Base-by-base conservation (phyloP, 23 tunicate species). In the Halocynthia aurantium region DNA sequence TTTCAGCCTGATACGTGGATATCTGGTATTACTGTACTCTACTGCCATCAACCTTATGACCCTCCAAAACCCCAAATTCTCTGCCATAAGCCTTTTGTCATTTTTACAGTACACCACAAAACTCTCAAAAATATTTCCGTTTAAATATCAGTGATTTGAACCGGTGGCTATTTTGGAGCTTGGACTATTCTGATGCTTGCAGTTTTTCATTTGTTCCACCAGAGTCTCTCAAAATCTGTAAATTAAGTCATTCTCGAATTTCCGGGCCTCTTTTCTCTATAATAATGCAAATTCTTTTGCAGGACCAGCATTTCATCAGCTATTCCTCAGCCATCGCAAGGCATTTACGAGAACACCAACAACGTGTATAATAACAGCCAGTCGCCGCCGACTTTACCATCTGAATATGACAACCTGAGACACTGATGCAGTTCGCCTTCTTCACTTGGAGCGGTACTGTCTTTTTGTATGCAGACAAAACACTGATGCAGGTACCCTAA, bases 291-390 rank as follows among this genome's bases (percentile, higher is more conserved):
- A 9, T 15, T 52, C 62, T 40, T 9, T 73, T 72, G 7, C 85
- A 89, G 96, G 80, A 67, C 64, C 56, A 89, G 88, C 51, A 82
- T 67, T 15, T 87, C 96, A 31, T 72, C 75, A 40, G 80, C 84
- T 40, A 84, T 84, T 9, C 22, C 50, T 21, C 54, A 73, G 8
- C 76, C 74, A 6, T 64, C 75, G 7, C 75, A 85, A 20, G 96
- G 82, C 8, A 84, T 89, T 17, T 89, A 89, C 62, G 96, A 89
- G 64, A 89, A 89, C 73, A 89, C 96, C 0, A 81, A 80, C 77
- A 72, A 80, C 53, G 81, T 84, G 31, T 89, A 84, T 85, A 72
- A 65, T 76, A 84, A 67, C 84, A 67, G 63, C 54, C 50, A 22
- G 17, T 22, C 77, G 84, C 62, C 56, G 56, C 78, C 19, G 2